phyloP scores from a whole-genome alignment of 2,888 invertebrate species.

The Machimus rusticus region DNA sequence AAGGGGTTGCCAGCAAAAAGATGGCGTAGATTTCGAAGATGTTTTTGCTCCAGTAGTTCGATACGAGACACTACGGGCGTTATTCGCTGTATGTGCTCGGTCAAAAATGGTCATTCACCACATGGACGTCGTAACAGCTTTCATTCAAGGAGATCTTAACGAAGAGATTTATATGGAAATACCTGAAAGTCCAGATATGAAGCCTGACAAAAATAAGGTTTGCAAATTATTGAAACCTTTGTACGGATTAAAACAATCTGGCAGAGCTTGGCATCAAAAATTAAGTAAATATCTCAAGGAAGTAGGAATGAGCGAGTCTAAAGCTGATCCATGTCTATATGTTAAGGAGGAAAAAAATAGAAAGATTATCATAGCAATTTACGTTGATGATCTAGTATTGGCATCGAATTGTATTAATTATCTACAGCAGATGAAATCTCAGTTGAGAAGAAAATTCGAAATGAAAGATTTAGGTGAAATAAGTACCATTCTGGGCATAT shows the following conservation, averaged over 20 bases:
- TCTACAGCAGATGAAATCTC: not conserved
- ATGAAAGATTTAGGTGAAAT: constrained; percentile 43
- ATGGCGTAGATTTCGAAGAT: not conserved
- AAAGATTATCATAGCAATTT: constrained; percentile 41
- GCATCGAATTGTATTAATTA: constrained; percentile 35
- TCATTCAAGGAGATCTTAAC: constrained; percentile 45
- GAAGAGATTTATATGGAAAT: constrained; percentile 48
- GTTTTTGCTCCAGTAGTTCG: not conserved
- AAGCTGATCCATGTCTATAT: not conserved
- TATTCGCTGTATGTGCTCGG: no score
- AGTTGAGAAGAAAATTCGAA: not conserved
- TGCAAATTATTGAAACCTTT: constrained; percentile 47
- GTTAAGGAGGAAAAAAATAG: not conserved
- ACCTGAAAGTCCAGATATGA: constrained; percentile 45
- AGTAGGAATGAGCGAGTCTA: constrained; percentile 38
- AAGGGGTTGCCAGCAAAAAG: not conserved
- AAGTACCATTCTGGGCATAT: constrained; percentile 25
- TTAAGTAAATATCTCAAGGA: constrained; percentile 42
- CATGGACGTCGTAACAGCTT: constrained; percentile 48
- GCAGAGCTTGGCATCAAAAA: constrained; percentile 46
- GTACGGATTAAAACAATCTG: constrained; percentile 49
- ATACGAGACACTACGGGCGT: not conserved
- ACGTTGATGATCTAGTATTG: constrained; percentile 43
- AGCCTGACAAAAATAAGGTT: constrained; percentile 41
- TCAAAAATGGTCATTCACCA: constrained; percentile 38